Evolutionary conservation across 2,113 vertebrate species (phyloP).

Genomic region (Grammomys dolichurus): DNA sequence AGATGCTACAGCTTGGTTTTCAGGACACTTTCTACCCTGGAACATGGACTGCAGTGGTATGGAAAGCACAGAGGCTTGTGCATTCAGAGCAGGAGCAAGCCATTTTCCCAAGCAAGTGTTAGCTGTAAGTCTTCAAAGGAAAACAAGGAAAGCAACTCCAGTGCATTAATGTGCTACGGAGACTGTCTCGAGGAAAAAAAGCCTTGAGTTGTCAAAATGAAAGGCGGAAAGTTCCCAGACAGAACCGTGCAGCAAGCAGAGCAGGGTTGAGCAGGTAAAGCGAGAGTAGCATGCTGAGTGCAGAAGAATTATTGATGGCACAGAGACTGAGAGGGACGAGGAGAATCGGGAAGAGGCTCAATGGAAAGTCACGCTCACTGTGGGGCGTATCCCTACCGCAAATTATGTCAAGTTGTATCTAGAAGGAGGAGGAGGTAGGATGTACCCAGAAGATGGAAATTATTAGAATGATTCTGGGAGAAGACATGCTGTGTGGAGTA

Average conservation of each 20-base stretch:
- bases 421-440: neutral
- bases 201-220: constrained; percentile 52
- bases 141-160: constrained; percentile 46
- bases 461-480: constrained; percentile 14
- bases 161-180: neutral
- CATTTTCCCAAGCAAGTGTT: neutral
- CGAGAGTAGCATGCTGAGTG: neutral
- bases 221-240: constrained; percentile 8
- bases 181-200: neutral
- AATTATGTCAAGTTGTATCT: neutral
- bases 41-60: neutral
- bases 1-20: neutral
- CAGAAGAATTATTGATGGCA: neutral
- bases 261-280: constrained; percentile 8
- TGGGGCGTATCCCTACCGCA: neutral
- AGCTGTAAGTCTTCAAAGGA: constrained; percentile 29
- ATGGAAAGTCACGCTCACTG: constrained; percentile 37
- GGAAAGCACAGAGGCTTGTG: neutral
- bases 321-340: neutral
- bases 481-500: neutral
- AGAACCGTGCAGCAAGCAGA: neutral
- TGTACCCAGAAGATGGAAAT: constrained; percentile 28
- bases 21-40: neutral
- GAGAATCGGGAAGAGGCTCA: neutral
- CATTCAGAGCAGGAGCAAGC: constrained; percentile 11